Evolutionary conservation across 2,113 vertebrate genomes (phyloP), one percentile per base, ranked within the genome.

Genomic region (Excalfactoria chinensis): DNA sequence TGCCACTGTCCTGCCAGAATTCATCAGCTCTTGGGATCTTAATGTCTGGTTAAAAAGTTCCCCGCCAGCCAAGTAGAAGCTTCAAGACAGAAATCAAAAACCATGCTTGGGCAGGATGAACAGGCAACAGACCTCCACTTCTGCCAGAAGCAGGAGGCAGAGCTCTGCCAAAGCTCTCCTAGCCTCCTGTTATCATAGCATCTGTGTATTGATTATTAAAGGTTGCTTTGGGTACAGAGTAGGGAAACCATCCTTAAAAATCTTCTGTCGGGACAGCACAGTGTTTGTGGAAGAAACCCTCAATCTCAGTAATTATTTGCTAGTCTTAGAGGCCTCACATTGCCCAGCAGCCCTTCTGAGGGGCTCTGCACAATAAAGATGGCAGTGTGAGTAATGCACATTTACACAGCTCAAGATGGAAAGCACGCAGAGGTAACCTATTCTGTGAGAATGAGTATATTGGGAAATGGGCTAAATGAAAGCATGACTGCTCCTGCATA

Each of bases 351-450:
- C 4, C 1, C 26, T 59, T 69, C 34, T 4, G 1, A 72, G 13
- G 37, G 5, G 51, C 21, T 32, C 66, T 37, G 56, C 46, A 63
- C 19, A 25, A 68, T 21, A 28, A 30, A 30, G 20, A 13, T 28
- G 22, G 5, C 22, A 18, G 28, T 26, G 44, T 26, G 58, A 21
- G 9, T 12, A 4, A 62, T 1, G 2, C 13, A 25, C 5, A 4
- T 16, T 16, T 9, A 7, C 25, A 74, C 58, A 28, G 28, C 32
- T 51, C 37, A 18, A 17, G 22, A 4, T 8, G 32, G 37, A 85
- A 59, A 73, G 6, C 21, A 41, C 40, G 21, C 25, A 72, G 20
- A 55, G 28, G 13, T 34, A 51, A 30, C 28, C 34, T 17, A 5
- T 64, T 48, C 64, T 48, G 17, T 72, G 46, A 43, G 18, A 62